Base-by-base conservation (phyloP, 1,140 invertebrate genomes). In the Trigoniulus corallinus region DNA sequence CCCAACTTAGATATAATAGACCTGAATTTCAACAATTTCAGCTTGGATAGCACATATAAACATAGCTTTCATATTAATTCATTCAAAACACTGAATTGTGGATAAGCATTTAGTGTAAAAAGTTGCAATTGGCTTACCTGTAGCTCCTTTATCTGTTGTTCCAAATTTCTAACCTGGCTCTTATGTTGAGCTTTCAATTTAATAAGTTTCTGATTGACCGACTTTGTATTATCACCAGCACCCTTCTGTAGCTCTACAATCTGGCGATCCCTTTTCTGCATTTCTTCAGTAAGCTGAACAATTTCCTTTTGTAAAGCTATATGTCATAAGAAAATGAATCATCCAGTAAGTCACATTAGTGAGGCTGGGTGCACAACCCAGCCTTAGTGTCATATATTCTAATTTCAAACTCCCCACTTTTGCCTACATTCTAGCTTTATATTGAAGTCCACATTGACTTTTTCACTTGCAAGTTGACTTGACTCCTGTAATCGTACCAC, bases 101-200 rank as follows among this genome's bases (percentile, higher is more conserved):
- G n/a, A n/a, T n/a, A n/a, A n/a, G n/a, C n/a, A n/a, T n/a, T n/a
- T n/a, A n/a, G n/a, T n/a, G n/a, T n/a, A n/a, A n/a, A n/a, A n/a
- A n/a, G n/a, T n/a, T n/a, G n/a, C n/a, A n/a, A n/a, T n/a, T n/a
- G n/a, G n/a, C n/a, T n/a, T n/a, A n/a, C 52, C 56, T 62, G 62
- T 25, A 87, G 76, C 58, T 76, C 74, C 53, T 84, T 77, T 50
- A 88, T 67, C 62, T 86, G 82, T 57, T 86, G 85, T 57, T 85
- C 83, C 58, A 88, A 68, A 64, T 79, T 76, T 64, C 87, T 92
- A 18, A 87, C 64, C 71, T 88, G 88, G 27, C 75, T 74, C 60
- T 81, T 83, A 57, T 81, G 76, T 58, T 79, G 76, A 3, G 80
- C 81, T 64, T 88, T 88, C 23, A 86, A 69, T 69, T 88, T 88